These are phyloP conservation scores for Uria lomvia DNA, from an alignment of 2,113 vertebrate genomes.

Conservation along the genomic window DNA sequence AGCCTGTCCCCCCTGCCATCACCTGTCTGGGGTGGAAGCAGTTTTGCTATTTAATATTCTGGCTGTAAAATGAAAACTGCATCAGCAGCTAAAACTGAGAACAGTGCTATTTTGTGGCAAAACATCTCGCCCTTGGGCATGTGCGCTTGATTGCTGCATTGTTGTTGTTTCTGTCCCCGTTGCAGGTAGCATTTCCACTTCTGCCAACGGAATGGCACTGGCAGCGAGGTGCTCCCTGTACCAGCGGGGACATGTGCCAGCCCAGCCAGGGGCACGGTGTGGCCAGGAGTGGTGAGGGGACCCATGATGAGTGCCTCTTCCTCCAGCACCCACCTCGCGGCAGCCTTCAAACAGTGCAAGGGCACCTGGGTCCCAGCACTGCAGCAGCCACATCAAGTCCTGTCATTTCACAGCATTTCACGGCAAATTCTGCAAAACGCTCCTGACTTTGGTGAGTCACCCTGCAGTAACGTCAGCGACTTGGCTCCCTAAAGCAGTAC, in stretches of 20 bases:
- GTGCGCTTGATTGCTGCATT: fast-evolving
- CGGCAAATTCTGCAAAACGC: not conserved
- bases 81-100: not conserved
- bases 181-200: not conserved
- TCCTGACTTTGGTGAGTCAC: constrained; percentile 16
- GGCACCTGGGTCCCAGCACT: not conserved
- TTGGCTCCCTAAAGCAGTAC: not conserved
- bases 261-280: not conserved
- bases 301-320: not conserved
- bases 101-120: not conserved
- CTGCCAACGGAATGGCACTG: not conserved
- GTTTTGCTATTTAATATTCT: not conserved
- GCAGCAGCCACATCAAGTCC: not conserved
- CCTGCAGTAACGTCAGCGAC: not conserved
- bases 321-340: not conserved
- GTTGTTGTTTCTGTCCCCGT: not conserved
- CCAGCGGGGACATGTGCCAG: not conserved
- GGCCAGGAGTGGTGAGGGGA: not conserved
- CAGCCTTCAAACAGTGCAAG: fast-evolving
- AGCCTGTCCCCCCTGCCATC: not conserved
- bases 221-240: fast-evolving
- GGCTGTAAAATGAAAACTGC: not conserved
- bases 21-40: not conserved
- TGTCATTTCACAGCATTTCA: not conserved
- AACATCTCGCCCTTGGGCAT: not conserved